Base-by-base conservation (phyloP, 2,888 invertebrate species). In the Tenthredo amoena region DNA sequence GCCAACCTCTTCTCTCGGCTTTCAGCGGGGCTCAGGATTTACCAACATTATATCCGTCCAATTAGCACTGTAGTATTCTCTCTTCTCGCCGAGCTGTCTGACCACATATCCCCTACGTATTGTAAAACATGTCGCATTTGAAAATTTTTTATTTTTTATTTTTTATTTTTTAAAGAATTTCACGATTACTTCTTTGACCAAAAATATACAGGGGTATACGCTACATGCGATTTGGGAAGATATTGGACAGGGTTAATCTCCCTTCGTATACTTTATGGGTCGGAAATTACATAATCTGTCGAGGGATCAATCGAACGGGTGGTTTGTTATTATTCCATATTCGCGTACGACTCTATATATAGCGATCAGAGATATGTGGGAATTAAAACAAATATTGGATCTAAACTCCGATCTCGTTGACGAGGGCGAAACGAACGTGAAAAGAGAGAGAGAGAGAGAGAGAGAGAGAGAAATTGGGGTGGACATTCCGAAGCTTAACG, bases 1-100 rank as follows among this genome's bases (percentile, higher is more conserved):
- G 37, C 40, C 0, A 31, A 5, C 18, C 50, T 77, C 68, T 76
- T 47, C 74, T 72, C 81, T 86, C 74, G 87, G 87, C 88, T 88
- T 89, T 88, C 88, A 84, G 87, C 37, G 88, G 87, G 88, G 86
- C 87, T 86, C 87, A 74, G 89, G 91, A 89, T 91, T 91, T 90
- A 88, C 88, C 88, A 88, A 89, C 88, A 90, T 91, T 90, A 89
- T 90, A 89, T 90, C 88, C 90, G 89, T 90, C 89, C 91, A 91
- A 91, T 91, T 91, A 91, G 90, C 91, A 90, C 87, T 65, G 10
- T 21, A 31, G 21, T 62, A 81, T 40, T 65, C 62, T 87, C 85
- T 87, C 86, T 68, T 83, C 37, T 85, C 86, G 86, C 86, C 86
- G 85, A 71, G 82, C 85, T 55, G 18, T n/a, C 10, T 7, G 55